These are phyloP conservation scores for Achlya flavicornis DNA, from an alignment of 2,888 invertebrate genomes.

Conservation along the genomic window DNA sequence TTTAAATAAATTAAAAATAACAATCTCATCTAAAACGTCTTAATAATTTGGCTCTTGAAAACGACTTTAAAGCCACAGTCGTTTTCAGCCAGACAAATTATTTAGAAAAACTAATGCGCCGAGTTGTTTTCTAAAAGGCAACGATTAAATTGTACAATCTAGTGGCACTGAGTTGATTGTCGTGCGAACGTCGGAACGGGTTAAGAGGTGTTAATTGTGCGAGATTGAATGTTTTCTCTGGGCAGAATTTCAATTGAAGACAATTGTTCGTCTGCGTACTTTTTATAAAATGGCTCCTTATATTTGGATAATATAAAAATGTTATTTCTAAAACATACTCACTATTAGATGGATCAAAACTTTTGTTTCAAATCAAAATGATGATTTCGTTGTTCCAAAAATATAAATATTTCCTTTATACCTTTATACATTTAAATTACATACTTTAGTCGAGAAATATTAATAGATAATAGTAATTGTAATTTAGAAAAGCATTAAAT, in stretches of 20 bases:
- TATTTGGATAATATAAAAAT: neutral
- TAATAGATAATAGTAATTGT: slow-evolving; percentile 4
- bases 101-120: slow-evolving; percentile 10
- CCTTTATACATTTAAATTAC: too few relatives aligned
- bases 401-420: too few relatives aligned
- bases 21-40: too few relatives aligned
- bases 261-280: slow-evolving; percentile 70
- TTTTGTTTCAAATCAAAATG: too few relatives aligned
- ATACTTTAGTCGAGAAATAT: neutral
- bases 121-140: slow-evolving; percentile 37
- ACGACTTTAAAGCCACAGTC: neutral
- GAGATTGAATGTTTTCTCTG: slow-evolving; percentile 85
- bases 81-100: neutral
- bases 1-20: too few relatives aligned
- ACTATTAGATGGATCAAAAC: neutral
- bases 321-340: neutral
- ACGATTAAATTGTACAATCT: slow-evolving; percentile 65
- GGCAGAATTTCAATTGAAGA: slow-evolving; percentile 81
- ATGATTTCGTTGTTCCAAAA: too few relatives aligned
- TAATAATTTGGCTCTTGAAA: too few relatives aligned
- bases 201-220: slow-evolving; percentile 85
- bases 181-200: slow-evolving; percentile 82
- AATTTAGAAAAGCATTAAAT: slow-evolving; percentile 44
- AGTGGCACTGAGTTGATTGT: slow-evolving; percentile 63
- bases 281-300: slow-evolving; percentile 34